These are phyloP conservation scores for Apoda limacodes DNA, from an alignment of 2,888 invertebrate genomes.

Conservation along the genomic window DNA sequence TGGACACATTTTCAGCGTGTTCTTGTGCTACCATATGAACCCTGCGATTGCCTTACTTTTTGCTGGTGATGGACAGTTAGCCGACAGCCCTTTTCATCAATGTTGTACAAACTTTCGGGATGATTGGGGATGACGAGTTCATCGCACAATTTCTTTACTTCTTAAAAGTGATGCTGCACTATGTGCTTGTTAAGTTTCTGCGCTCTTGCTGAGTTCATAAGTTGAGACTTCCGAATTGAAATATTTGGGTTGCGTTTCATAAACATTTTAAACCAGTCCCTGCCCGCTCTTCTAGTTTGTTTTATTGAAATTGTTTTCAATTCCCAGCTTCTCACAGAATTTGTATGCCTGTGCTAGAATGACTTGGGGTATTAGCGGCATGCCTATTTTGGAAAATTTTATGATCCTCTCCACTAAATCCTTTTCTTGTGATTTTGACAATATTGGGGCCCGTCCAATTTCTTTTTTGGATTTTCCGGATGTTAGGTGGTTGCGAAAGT, in stretches of 20 bases:
- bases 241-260: conserved; percentile 13
- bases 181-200: conserved; percentile 20
- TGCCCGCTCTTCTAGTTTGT: conserved; percentile 10
- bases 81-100: too few relatives aligned
- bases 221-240: conserved; percentile 12
- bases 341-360: too few relatives aligned
- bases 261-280: conserved; percentile 14
- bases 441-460: too few relatives aligned
- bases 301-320: conserved; percentile 11
- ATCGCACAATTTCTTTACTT: conserved; percentile 18
- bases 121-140: conserved; percentile 17
- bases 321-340: conserved; percentile 10
- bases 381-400: too few relatives aligned
- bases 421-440: too few relatives aligned
- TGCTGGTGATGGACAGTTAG: conserved; percentile 21
- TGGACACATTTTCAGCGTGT: conserved; percentile 11
- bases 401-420: too few relatives aligned
- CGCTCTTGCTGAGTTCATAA: conserved; percentile 20
- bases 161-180: conserved; percentile 17
- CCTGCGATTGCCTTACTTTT: too few relatives aligned
- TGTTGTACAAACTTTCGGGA: conserved; percentile 21
- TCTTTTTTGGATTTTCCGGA: too few relatives aligned
- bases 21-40: conserved; percentile 12
- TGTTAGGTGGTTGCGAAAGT: too few relatives aligned
- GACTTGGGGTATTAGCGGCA: too few relatives aligned